Conservation (phyloP, 2,113 vertebrate species). For the Martes martes region DNA sequence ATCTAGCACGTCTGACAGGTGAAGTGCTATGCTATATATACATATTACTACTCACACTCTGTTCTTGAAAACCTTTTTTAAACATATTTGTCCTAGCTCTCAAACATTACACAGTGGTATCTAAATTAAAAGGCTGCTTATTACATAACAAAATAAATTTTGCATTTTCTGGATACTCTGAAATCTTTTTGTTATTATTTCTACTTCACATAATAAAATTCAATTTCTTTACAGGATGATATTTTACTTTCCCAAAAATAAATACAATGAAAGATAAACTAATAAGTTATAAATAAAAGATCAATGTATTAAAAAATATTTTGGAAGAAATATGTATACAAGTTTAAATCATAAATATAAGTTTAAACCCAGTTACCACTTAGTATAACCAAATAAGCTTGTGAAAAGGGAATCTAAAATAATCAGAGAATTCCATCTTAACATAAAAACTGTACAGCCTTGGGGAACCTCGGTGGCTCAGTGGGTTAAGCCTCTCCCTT, state of each 20-base stretch:
- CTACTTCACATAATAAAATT: neutral
- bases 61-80: neutral
- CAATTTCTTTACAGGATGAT: neutral
- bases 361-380: neutral
- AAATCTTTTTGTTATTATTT: neutral
- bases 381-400: neutral
- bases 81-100: neutral
- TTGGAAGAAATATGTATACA: neutral
- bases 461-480: neutral
- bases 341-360: neutral
- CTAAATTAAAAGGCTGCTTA: neutral
- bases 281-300: neutral
- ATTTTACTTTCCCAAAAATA: constrained; percentile 9
- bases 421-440: neutral
- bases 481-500: too few relatives aligned
- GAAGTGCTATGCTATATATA: neutral
- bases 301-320: constrained; percentile 7
- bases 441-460: neutral
- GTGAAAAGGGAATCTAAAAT: neutral
- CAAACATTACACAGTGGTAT: neutral
- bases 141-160: neutral
- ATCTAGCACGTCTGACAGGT: neutral
- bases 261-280: neutral
- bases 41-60: neutral
- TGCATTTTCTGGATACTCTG: neutral